Conservation (phyloP, 2,113 vertebrate species). For the Misgurnus mizolepis region DNA sequence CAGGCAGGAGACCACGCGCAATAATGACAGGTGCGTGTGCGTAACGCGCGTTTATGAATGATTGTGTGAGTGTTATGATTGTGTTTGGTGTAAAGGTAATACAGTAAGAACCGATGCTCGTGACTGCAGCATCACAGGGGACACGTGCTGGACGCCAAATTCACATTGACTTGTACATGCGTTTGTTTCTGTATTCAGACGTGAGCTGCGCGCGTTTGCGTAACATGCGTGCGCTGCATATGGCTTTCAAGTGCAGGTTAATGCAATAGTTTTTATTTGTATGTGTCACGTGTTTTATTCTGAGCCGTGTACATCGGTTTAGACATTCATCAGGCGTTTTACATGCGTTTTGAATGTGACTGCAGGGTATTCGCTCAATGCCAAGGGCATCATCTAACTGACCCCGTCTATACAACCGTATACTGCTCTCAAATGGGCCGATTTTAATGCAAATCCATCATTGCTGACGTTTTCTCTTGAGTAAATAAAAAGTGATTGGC, state of each 20-base stretch:
- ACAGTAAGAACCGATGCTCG: neutral
- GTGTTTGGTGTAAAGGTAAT: conserved; percentile 20
- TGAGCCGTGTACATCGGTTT: no score
- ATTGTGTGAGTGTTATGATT: neutral
- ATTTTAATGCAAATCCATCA: conserved; percentile 9
- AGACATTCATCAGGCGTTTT: conserved; percentile 23
- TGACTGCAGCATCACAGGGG: conserved; percentile 58
- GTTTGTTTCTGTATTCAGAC: conserved; percentile 2
- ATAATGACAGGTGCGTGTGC: conserved; percentile 27
- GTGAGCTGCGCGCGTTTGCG: neutral
- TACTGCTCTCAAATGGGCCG: neutral
- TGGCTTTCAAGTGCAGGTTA: neutral
- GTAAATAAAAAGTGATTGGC: neutral
- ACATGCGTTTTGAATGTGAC: neutral
- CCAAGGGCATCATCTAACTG: conserved; percentile 23
- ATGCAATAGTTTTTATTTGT: neutral
- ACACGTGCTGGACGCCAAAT: conserved; percentile 34
- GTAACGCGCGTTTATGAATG: neutral
- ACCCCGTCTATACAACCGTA: neutral
- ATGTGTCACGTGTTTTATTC: neutral
- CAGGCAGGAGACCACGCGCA: neutral
- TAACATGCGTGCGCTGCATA: neutral
- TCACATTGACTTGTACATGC: conserved; percentile 16
- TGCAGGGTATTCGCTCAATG: conserved; percentile 14
- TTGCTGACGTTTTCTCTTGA: conserved; percentile 6